phyloP scores from a whole-genome alignment of 2,797 vertebrate genomes.

The Telmatherina bonti region DNA sequence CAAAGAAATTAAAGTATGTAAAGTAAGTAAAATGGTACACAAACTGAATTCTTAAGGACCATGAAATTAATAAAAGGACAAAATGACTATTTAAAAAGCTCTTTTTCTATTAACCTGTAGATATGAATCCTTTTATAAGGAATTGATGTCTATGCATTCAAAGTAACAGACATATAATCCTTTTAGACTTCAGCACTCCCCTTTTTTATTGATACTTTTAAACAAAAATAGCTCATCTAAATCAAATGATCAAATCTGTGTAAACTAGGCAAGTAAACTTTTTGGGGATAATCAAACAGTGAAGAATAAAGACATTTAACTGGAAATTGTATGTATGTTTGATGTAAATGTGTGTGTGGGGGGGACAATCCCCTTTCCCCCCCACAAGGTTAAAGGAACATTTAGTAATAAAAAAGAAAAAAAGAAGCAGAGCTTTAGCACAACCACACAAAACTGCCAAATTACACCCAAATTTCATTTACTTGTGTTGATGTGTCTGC shows the following conservation, averaged over 20 bases:
- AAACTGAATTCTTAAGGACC: too few relatives aligned
- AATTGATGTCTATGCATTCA: neutral
- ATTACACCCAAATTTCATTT: constrained; percentile 55
- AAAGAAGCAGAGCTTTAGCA: constrained; percentile 13
- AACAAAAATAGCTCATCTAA: neutral
- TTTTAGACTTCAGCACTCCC: too few relatives aligned
- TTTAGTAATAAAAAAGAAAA: neutral
- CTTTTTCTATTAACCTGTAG: neutral
- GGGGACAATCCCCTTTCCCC: constrained; percentile 3
- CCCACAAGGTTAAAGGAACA: constrained; percentile 57
- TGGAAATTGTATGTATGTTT: neutral
- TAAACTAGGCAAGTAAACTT: neutral
- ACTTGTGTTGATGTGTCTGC: constrained; percentile 75
- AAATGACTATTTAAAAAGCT: too few relatives aligned
- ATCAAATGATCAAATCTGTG: neutral
- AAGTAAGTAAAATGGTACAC: neutral
- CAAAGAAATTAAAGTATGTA: neutral
- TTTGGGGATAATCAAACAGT: neutral
- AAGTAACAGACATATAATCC: neutral
- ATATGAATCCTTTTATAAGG: neutral
- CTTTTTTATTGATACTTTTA: neutral
- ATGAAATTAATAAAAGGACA: too few relatives aligned
- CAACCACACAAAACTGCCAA: constrained; percentile 31
- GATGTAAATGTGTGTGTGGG: neutral
- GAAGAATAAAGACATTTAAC: neutral